Conservation (phyloP, 2,113 vertebrate species). For the Gobiocypris rarus region DNA sequence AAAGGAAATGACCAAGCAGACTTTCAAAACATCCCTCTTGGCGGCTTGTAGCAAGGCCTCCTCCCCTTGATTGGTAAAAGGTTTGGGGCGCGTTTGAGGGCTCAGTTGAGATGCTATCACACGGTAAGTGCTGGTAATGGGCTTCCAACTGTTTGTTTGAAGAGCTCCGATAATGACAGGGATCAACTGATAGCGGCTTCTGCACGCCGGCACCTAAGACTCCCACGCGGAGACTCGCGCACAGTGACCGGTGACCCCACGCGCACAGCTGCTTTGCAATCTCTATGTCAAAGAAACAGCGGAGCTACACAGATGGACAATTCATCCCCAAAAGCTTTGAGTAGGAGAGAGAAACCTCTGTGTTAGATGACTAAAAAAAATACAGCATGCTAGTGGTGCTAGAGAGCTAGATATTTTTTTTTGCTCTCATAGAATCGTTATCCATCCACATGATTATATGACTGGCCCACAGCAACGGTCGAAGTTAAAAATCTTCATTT, state of each 20-base stretch:
- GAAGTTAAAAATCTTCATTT: no score
- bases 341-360: not conserved
- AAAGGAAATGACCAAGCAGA: conserved; percentile 74
- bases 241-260: not conserved
- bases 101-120: conserved; percentile 78
- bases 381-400: not conserved
- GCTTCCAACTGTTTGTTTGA: conserved; percentile 79
- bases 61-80: conserved; percentile 70
- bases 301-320: not conserved
- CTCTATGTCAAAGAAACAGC: not conserved
- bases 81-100: conserved; percentile 74
- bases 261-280: not conserved
- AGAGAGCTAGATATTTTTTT: no score
- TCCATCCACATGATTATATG: no score
- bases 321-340: not conserved
- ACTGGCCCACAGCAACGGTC: no score
- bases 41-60: conserved; percentile 64
- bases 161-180: conserved; percentile 76
- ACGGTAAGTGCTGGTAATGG: conserved; percentile 78
- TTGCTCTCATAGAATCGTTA: no score
- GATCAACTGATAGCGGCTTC: conserved; percentile 72
- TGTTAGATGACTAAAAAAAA: not conserved
- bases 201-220: conserved; percentile 13
- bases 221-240: not conserved
- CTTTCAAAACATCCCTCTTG: conserved; percentile 72